Evolutionary conservation across 2,888 invertebrate genomes (phyloP).

Genomic region (Scrobipalpa atriplicella): DNA sequence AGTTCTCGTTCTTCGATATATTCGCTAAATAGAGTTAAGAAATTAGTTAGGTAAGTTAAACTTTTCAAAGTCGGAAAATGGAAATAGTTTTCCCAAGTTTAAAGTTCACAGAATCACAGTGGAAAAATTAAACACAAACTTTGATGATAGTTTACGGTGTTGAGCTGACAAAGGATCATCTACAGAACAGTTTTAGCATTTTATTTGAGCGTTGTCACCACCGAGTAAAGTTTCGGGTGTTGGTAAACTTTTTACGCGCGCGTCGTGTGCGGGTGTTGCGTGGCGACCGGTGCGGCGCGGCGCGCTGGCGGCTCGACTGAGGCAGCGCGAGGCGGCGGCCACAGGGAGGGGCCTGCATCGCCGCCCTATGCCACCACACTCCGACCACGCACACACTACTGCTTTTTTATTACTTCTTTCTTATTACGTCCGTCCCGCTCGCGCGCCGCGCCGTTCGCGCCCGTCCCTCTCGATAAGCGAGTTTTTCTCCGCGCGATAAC

Average conservation of each 20-base stretch:
- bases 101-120: constrained; percentile 34
- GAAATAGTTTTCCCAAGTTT: constrained; percentile 19
- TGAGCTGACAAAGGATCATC: constrained; percentile 28
- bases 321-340: constrained; percentile 67
- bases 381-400: constrained; percentile 78
- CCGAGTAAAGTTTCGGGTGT: constrained; percentile 66
- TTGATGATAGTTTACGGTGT: constrained; percentile 31
- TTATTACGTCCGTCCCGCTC: constrained; percentile 74
- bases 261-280: constrained; percentile 53
- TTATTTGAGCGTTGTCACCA: constrained; percentile 51
- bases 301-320: constrained; percentile 75
- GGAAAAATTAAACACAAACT: constrained; percentile 43
- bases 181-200: constrained; percentile 39
- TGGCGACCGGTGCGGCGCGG: constrained; percentile 74
- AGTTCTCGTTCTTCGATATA: background rate
- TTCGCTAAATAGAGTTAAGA: constrained; percentile 13
- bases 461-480: constrained; percentile 67
- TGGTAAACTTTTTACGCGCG: constrained; percentile 79
- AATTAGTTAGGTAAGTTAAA: constrained; percentile 6
- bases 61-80: constrained; percentile 15
- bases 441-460: constrained; percentile 53
- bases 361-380: constrained; percentile 80
- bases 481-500: constrained; percentile 81
- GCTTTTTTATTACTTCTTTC: constrained; percentile 82
- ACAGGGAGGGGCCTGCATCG: constrained; percentile 79